Evolutionary conservation across 2,113 vertebrate species (phyloP).

Genomic region (Odontophorus gujanensis): DNA sequence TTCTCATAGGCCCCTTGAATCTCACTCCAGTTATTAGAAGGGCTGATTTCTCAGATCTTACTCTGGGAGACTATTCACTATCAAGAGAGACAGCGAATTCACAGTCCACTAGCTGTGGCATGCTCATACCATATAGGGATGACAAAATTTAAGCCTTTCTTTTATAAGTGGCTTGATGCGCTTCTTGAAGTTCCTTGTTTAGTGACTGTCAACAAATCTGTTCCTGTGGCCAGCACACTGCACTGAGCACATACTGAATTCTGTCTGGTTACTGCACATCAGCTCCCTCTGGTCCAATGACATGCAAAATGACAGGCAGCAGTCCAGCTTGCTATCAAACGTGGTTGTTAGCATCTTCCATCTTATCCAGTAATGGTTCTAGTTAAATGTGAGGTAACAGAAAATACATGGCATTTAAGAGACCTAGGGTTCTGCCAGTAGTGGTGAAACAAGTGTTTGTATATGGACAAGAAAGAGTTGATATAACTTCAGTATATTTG

Average conservation of each 20-base stretch:
- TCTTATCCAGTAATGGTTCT: neutral
- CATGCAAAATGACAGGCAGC: neutral
- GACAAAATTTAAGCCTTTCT: neutral
- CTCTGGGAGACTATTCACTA: neutral
- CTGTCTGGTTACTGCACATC: neutral
- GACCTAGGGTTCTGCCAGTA: neutral
- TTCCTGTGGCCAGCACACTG: neutral
- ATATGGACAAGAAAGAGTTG: neutral
- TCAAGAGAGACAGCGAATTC: neutral
- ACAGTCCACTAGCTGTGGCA: neutral
- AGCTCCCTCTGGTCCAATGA: neutral
- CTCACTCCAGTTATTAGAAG: neutral
- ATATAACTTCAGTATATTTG: neutral
- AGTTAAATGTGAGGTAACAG: neutral
- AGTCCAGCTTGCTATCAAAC: neutral
- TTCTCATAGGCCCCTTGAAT: neutral
- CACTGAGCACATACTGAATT: rapidly evolving
- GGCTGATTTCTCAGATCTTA: neutral
- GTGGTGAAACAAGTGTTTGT: neutral
- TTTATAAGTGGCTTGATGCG: neutral
- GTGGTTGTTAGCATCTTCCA: neutral
- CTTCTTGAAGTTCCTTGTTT: neutral
- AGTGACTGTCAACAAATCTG: neutral
- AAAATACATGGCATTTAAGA: neutral
- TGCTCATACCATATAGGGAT: neutral